These are phyloP conservation scores for human DNA, from an alignment of 2,113 vertebrate species.

Conservation along the genomic window GRCh38 chr3:184592501-184593000, in stretches of 20 bases:
- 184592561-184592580: not conserved
- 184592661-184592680: not conserved
- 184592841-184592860: not conserved
- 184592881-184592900: not conserved
- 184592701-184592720: not conserved
- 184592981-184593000: conserved; percentile 79
- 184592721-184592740: not conserved
- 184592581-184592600: not conserved
- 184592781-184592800: not conserved
- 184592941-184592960: conserved; percentile 61
- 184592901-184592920: not conserved
- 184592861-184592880: not conserved
- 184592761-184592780: not conserved
- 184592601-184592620: not conserved
- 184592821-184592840: not conserved
- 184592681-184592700: not conserved
- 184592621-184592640: not conserved
- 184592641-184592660: not conserved
- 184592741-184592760: not conserved
- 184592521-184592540: not conserved
- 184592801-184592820: not conserved
- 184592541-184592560: not conserved
- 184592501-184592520: not conserved
- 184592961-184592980: conserved; percentile 52
- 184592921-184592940: not conserved